A percentile compares a stretch with the other conserved stretches of the same genome.
Conservation (phyloP, 2,113 vertebrate species). For the Myanophis thanlyinensis region DNA sequence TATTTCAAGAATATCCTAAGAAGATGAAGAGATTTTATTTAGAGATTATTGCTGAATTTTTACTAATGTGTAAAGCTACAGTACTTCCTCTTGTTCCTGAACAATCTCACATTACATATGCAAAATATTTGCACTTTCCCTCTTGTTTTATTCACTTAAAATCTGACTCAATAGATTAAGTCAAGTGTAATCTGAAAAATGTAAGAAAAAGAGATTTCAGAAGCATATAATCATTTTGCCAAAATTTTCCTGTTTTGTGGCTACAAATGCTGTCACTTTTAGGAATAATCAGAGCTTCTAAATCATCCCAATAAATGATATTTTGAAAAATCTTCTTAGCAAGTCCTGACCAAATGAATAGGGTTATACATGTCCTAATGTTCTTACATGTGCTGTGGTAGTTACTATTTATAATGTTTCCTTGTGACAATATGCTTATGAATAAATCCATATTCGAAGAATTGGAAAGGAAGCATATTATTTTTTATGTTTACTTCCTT, state of each 20-base stretch:
- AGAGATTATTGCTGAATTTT: background rate
- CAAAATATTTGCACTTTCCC: background rate
- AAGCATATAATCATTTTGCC: background rate
- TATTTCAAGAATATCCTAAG: background rate
- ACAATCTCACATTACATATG: background rate
- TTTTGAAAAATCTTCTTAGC: background rate
- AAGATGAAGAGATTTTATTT: background rate
- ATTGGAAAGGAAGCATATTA: background rate
- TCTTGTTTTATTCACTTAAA: conserved; percentile 33
- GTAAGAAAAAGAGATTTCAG: conserved; percentile 33
- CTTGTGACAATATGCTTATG: background rate
- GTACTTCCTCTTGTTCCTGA: background rate
- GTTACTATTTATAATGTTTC: background rate
- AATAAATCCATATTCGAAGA: background rate
- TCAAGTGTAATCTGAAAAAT: conserved; percentile 22
- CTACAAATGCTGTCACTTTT: conserved; percentile 2
- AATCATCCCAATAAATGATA: fast-evolving
- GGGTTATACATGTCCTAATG: background rate
- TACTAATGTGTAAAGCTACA: background rate
- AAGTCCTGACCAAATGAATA: background rate
- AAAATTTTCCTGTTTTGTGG: conserved; percentile 17
- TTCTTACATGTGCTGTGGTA: background rate
- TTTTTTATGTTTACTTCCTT: background rate
- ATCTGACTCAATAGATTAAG: conserved; percentile 19
- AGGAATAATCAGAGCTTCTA: fast-evolving